Conservation (phyloP, 2,888 invertebrate species). For the Chloroclysta siterata region DNA sequence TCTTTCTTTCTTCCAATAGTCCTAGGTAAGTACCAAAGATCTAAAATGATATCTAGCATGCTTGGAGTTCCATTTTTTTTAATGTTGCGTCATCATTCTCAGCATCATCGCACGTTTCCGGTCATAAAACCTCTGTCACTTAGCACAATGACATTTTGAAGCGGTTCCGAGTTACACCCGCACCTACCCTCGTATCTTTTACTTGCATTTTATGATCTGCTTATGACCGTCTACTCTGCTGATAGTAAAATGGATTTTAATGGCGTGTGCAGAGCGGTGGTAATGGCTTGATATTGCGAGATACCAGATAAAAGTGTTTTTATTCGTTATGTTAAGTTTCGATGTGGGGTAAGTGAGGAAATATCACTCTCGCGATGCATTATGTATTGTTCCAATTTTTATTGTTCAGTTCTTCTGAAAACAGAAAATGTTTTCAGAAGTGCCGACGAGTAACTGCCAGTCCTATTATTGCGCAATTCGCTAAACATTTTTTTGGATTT, state of each 20-base stretch:
- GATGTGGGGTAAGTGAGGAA: constrained; percentile 38
- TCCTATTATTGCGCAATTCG: neutral
- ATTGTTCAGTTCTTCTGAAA: neutral
- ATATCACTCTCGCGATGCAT: constrained; percentile 22
- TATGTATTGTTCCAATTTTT: constrained; percentile 11
- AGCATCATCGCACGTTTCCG: neutral
- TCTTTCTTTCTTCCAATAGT: too few relatives aligned
- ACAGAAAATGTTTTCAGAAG: too few relatives aligned
- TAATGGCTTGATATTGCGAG: constrained; percentile 52
- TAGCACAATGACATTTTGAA: neutral
- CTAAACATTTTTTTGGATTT: too few relatives aligned
- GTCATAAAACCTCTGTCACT: neutral
- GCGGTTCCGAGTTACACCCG: neutral
- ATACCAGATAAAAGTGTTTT: constrained; percentile 29
- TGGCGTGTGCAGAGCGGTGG: constrained; percentile 54
- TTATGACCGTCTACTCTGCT: constrained; percentile 20
- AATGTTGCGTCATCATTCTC: neutral
- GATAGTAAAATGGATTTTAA: constrained; percentile 69
- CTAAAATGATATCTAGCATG: too few relatives aligned
- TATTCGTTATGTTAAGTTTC: constrained; percentile 36
- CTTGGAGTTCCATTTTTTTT: too few relatives aligned
- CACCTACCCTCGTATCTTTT: constrained; percentile 1
- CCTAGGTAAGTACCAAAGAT: too few relatives aligned
- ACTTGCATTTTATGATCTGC: constrained; percentile 11
- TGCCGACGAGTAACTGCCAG: neutral